These are phyloP conservation scores for Idaea dimidiata DNA, from an alignment of 2,888 invertebrate genomes.

Conservation along the genomic window DNA sequence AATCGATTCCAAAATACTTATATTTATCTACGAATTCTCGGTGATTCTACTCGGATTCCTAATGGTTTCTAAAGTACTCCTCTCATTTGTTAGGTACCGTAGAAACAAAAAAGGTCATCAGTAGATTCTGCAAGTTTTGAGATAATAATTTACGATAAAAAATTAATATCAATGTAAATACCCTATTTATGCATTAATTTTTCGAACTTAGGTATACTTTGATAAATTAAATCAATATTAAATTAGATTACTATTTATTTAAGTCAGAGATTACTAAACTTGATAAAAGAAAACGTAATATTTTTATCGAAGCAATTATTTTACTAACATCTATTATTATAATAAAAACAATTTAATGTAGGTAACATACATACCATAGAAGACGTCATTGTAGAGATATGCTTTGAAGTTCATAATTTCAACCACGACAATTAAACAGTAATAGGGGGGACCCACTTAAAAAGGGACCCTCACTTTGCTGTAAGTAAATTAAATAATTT, in stretches of 20 bases:
- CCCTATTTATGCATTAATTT: no score
- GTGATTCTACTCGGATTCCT: not conserved
- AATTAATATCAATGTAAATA: no score
- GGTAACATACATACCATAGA: not conserved
- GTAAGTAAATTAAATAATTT: not conserved
- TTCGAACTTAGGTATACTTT: no score
- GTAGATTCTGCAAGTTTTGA: not conserved
- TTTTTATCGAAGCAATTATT: no score
- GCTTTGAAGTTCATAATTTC: not conserved
- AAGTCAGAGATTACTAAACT: no score
- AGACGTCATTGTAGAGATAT: not conserved
- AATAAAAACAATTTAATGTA: no score
- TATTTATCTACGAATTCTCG: not conserved
- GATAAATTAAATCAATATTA: no score
- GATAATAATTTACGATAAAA: no score
- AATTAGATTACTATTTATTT: no score
- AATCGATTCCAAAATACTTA: conserved; percentile 5
- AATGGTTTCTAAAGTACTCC: conserved; percentile 1
- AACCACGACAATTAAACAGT: not conserved
- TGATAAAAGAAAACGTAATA: no score
- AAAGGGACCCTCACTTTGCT: not conserved
- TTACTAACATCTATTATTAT: no score
- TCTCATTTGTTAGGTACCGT: not conserved
- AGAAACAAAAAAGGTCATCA: not conserved
- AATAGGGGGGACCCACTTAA: not conserved